Percentiles rank a stretch among this genome's conserved stretches.
phyloP scores from a whole-genome alignment of 2,888 invertebrate genomes.

The Torymus texanus region DNA sequence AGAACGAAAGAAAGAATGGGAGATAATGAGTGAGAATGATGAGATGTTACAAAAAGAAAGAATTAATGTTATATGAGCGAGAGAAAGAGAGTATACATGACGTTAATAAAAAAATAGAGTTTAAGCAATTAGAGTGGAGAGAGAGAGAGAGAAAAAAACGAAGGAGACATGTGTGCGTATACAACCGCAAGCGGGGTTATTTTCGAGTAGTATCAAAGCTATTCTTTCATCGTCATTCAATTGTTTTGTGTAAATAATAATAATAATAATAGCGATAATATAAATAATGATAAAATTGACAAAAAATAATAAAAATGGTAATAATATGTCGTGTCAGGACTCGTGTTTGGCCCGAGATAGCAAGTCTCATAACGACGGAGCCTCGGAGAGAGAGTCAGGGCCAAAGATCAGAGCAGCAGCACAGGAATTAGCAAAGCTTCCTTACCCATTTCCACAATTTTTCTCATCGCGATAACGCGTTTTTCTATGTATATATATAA shows the following conservation, averaged over 20 bases:
- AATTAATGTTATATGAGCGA: constrained; percentile 14
- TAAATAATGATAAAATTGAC: constrained; percentile 3
- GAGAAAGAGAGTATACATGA: constrained; percentile 7
- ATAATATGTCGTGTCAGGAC: constrained; percentile 47
- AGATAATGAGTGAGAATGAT: constrained; percentile 49
- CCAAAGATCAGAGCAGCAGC: constrained; percentile 73
- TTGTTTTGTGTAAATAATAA: constrained; percentile 17
- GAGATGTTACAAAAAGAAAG: constrained; percentile 47
- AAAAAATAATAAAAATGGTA: constrained; percentile 24
- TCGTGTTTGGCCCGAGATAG: constrained; percentile 57
- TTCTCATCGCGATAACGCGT: constrained; percentile 30
- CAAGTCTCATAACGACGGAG: constrained; percentile 63
- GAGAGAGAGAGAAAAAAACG: constrained; percentile 56
- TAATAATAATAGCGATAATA: constrained; percentile 20
- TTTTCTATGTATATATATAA: neutral
- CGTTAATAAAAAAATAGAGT: constrained; percentile 55
- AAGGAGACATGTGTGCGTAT: constrained; percentile 59
- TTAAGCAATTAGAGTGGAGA: constrained; percentile 62
- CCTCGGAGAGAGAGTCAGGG: constrained; percentile 74
- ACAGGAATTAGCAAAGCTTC: constrained; percentile 66
- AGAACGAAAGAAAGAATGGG: constrained; percentile 21
- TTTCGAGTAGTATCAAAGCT: constrained; percentile 64
- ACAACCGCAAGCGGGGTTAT: constrained; percentile 72
- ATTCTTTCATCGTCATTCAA: constrained; percentile 56
- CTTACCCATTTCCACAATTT: constrained; percentile 52